Conservation (phyloP, 2,113 vertebrate species). For the Aphelocoma coerulescens region DNA sequence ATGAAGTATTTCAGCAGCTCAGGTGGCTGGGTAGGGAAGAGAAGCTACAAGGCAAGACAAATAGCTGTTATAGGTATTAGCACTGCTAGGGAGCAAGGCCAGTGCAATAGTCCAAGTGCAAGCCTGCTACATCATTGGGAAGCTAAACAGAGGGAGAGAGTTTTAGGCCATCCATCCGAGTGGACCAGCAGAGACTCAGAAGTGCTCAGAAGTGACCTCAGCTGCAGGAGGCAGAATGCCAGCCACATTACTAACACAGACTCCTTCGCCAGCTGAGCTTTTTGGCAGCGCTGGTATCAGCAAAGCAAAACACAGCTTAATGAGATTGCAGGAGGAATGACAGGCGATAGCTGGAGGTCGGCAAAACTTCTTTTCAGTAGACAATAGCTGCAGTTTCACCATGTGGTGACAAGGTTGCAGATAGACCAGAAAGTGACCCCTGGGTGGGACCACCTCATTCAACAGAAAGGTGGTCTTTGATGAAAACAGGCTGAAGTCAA, state of each 20-base stretch:
- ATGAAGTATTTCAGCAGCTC: not conserved
- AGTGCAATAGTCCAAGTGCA: not conserved
- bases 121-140: not conserved
- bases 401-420: not conserved
- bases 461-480: not conserved
- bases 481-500: not conserved
- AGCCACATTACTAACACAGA: slow-evolving; percentile 3
- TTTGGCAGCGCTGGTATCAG: not conserved
- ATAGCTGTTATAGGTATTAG: not conserved
- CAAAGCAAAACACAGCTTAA: not conserved
- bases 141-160: not conserved
- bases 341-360: not conserved
- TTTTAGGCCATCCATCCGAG: not conserved
- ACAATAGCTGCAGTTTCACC: not conserved
- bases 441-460: not conserved
- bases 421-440: not conserved
- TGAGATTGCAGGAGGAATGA: slow-evolving; percentile 5
- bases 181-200: not conserved
- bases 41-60: not conserved
- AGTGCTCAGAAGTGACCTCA: slow-evolving; percentile 24
- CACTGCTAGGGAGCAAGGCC: not conserved
- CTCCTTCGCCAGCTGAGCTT: not conserved
- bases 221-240: slow-evolving; percentile 34
- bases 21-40: not conserved
- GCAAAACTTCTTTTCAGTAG: not conserved